phyloP scores from a whole-genome alignment of 2,113 vertebrate genomes.

The Ctenodactylus gundi region DNA sequence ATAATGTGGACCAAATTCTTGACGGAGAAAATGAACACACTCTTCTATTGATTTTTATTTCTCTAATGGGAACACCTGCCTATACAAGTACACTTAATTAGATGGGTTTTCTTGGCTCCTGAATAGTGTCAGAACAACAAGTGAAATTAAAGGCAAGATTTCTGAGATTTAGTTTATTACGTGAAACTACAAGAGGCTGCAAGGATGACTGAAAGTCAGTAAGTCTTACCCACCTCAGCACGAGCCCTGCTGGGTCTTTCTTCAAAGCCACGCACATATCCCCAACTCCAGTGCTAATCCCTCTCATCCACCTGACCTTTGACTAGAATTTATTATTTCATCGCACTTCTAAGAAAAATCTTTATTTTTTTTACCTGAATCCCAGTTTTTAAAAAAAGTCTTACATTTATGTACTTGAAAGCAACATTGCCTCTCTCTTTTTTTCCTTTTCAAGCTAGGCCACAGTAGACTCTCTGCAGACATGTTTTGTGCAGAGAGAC shows the following conservation, averaged over 20 bases:
- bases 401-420: conserved; percentile 10
- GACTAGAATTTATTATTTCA: not conserved
- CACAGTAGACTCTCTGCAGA: not conserved
- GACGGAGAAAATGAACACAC: conserved; percentile 66
- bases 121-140: conserved; percentile 43
- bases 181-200: not conserved
- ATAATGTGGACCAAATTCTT: conserved; percentile 64
- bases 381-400: not conserved
- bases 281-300: not conserved
- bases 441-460: not conserved
- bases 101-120: conserved; percentile 11
- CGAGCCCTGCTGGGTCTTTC: not conserved
- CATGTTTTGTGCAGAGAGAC: not conserved
- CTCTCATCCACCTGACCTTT: not conserved
- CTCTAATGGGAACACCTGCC: conserved; percentile 67
- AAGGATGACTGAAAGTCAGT: not conserved
- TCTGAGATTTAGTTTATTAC: conserved; percentile 42
- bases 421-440: not conserved
- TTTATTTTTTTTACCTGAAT: conserved; percentile 22
- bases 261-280: not conserved
- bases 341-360: not conserved
- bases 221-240: not conserved
- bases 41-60: conserved; percentile 69
- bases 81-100: conserved; percentile 62
- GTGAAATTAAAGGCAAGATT: conserved; percentile 64